A percentile compares a stretch with the other conserved stretches of the same genome.
Conservation (phyloP, 2,113 vertebrate species). For the Ptyas mucosa region DNA sequence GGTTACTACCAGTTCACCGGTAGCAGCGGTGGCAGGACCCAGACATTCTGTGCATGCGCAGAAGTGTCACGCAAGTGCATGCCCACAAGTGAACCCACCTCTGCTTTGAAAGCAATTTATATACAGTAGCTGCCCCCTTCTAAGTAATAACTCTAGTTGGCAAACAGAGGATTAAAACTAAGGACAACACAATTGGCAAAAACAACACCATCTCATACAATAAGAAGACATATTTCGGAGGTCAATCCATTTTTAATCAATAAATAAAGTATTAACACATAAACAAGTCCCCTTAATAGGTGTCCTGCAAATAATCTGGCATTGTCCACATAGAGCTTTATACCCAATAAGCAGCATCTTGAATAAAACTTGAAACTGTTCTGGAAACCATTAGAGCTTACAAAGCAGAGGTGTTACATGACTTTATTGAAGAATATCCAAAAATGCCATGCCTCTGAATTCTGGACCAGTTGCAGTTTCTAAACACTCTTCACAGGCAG, state of each 20-base stretch:
- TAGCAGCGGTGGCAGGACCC: too few relatives aligned
- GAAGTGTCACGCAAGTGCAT: too few relatives aligned
- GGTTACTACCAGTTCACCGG: too few relatives aligned
- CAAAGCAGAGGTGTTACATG: neutral
- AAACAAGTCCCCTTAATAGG: neutral
- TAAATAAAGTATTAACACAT: neutral
- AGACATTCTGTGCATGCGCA: too few relatives aligned
- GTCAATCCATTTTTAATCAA: neutral
- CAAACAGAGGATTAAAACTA: neutral
- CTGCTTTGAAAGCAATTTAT: neutral
- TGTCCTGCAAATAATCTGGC: neutral
- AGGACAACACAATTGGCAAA: neutral
- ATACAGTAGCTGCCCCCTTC: neutral
- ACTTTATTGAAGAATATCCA: neutral
- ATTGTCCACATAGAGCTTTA: neutral
- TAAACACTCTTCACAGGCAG: neutral
- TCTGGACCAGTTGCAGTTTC: neutral
- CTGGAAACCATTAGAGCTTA: neutral
- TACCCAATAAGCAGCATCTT: neutral
- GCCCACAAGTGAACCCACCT: too few relatives aligned
- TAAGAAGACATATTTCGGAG: neutral
- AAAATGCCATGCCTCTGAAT: neutral
- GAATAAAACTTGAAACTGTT: neutral
- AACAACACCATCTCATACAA: neutral
- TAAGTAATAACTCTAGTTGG: neutral